Evolutionary conservation across 2,888 invertebrate species (phyloP), one percentile per base, ranked within the genome.

Genomic region (Anthophora plumipes): DNA sequence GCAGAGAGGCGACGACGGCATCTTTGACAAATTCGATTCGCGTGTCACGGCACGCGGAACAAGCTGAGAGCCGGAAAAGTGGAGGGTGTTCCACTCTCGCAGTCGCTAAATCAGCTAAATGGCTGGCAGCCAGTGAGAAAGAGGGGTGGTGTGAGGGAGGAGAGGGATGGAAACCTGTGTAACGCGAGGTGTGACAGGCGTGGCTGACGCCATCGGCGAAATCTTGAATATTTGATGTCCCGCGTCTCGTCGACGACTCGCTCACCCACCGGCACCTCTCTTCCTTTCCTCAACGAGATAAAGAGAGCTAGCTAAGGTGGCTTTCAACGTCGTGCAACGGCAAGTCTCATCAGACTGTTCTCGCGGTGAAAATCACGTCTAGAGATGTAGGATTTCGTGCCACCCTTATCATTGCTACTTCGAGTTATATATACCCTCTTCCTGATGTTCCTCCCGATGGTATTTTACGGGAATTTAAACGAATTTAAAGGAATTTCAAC

Each of bases 21-120:
- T 89, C 90, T 91, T 91, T 91, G 90, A 92, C 91, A 91, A 91
- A 92, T 92, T 91, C 91, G 91, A 92, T 92, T 92, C 90, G 91
- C 89, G 89, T 91, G 91, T 91, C 91, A 91, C 87, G 89, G 88
- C 84, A 86, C 89, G 87, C 86, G 88, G 88, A 91, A 90, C 91
- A 91, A 83, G 88, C 74, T 79, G 88, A 89, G 86, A 88, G 88
- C 84, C 86, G 87, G 90, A 90, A 91, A 91, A 90, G 86, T 85
- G 87, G 86, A 88, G 86, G 89, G 86, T 82, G 88, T 85, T 85
- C 85, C 85, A 80, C 80, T 84, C 81, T 80, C 84, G 78, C 77
- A 84, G 85, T 83, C 87, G 86, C 86, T 90, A 89, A 90, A 90
- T 90, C 89, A 88, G 88, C 86, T 89, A 90, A 89, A 90, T 89